Conservation (phyloP, 2,797 vertebrate species). For the Diceros bicornis region DNA sequence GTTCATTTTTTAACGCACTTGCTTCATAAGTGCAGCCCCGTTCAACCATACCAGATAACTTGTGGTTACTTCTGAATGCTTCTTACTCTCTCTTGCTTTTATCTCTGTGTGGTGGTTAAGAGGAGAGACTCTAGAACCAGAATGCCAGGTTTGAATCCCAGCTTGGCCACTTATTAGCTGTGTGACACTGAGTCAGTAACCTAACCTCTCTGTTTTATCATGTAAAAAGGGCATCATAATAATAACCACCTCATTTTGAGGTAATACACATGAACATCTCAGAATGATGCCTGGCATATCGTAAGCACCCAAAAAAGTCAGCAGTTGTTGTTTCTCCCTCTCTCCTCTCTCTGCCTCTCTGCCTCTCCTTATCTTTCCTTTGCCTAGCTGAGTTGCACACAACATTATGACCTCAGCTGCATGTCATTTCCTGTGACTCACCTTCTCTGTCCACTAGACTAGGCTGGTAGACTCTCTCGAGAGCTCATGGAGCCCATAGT, state of each 20-base stretch:
- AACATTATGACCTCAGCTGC: not conserved
- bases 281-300: not conserved
- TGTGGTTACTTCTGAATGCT: not conserved
- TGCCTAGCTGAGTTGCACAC: rapidly evolving
- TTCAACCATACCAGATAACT: not conserved
- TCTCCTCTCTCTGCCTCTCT: not conserved
- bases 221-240: not conserved
- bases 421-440: not conserved
- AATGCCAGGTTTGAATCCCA: not conserved
- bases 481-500: not conserved
- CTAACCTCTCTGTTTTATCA: not conserved
- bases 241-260: not conserved
- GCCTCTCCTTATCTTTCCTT: not conserved
- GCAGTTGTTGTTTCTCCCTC: not conserved
- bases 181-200: not conserved
- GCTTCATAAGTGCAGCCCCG: not conserved
- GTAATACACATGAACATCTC: not conserved
- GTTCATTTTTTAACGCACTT: not conserved
- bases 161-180: not conserved
- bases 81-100: not conserved
- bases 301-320: not conserved
- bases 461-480: not conserved
- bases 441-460: not conserved
- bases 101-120: not conserved
- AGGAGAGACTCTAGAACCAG: not conserved